phyloP scores from a whole-genome alignment of 2,888 invertebrate species.

The Bellardia pandia region DNA sequence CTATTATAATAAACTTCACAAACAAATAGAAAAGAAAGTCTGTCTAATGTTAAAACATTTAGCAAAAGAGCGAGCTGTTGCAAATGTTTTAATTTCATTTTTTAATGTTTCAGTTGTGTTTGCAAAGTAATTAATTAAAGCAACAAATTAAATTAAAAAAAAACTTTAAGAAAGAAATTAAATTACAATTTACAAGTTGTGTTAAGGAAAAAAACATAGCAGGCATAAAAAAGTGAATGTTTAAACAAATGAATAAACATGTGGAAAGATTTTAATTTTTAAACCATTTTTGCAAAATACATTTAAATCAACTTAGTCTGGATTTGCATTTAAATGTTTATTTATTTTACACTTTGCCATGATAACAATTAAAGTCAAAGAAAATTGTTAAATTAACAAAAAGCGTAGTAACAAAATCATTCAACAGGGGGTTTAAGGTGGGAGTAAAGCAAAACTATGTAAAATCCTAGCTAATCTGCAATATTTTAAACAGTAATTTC shows the following conservation, averaged over 20 bases:
- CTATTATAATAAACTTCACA: conserved; percentile 5
- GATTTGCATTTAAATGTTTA: conserved; percentile 26
- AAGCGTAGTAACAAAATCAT: no score
- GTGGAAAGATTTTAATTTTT: conserved; percentile 26
- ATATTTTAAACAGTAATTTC: no score
- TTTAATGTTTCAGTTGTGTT: conserved; percentile 1
- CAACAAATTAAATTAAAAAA: background rate
- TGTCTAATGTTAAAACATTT: conserved; percentile 39
- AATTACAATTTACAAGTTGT: background rate
- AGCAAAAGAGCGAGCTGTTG: background rate
- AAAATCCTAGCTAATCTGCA: no score
- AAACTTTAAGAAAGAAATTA: background rate
- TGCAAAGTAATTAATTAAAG: conserved; percentile 42
- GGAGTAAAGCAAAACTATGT: no score
- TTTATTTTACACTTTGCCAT: conserved; percentile 6
- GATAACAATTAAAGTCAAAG: background rate
- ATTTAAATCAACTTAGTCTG: background rate
- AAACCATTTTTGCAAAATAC: conserved; percentile 17
- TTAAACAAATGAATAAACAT: background rate
- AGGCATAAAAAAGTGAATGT: background rate
- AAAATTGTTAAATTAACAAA: no score
- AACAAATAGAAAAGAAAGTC: conserved; percentile 49
- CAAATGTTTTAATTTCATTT: conserved; percentile 6
- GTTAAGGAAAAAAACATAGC: conserved; percentile 3
- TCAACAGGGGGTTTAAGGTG: no score